Conservation (phyloP, 2,113 vertebrate genomes). For the Hydrolagus affinis region DNA sequence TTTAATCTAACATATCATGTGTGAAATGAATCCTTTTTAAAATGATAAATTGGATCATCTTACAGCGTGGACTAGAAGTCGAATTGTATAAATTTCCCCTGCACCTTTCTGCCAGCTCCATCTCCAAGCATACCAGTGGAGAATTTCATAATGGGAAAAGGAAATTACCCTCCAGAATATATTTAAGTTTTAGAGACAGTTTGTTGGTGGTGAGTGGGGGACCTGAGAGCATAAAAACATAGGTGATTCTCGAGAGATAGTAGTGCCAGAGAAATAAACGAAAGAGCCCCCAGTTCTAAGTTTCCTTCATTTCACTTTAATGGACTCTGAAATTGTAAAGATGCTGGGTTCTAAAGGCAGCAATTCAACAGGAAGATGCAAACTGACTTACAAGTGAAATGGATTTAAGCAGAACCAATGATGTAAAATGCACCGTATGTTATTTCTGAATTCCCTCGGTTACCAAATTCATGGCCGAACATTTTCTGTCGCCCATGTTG, state of each 20-base stretch:
- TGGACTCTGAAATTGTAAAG: neutral
- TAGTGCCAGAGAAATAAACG: neutral
- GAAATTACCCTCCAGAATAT: slow-evolving; percentile 11
- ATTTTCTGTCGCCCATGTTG: no score
- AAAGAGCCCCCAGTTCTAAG: neutral
- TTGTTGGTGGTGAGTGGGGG: no score
- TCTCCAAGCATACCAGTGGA: neutral
- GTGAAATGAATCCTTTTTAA: slow-evolving; percentile 28
- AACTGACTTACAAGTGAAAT: neutral
- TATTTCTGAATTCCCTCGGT: neutral
- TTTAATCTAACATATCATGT: slow-evolving; percentile 6
- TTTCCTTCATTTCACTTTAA: neutral
- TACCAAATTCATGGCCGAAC: no score
- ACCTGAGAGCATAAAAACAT: no score
- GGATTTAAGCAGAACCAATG: neutral
- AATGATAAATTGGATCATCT: slow-evolving; percentile 17
- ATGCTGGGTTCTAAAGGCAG: neutral
- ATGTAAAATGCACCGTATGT: neutral
- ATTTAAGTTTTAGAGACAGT: neutral
- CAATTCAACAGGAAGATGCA: neutral
- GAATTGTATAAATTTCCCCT: slow-evolving; percentile 8
- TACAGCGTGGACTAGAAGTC: neutral
- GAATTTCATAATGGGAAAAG: neutral
- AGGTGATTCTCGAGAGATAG: neutral
- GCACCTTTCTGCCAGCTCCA: neutral